Percentiles rank a stretch among this genome's conserved stretches.
phyloP scores from a whole-genome alignment of 1,140 invertebrate species.

The Drosophila fuyamai region DNA sequence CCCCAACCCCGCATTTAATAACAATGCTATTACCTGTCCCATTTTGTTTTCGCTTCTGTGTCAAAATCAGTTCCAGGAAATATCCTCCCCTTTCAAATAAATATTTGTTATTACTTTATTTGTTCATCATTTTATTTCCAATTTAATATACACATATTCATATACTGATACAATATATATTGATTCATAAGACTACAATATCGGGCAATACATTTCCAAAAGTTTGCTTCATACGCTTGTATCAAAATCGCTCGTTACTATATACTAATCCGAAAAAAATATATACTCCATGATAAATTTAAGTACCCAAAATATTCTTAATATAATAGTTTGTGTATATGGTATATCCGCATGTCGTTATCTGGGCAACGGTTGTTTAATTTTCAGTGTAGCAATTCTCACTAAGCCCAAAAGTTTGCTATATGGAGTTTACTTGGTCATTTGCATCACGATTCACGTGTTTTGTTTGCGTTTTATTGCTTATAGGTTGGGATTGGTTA shows the following conservation, averaged over 20 bases:
- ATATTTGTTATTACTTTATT: neutral
- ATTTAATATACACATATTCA: slow-evolving; percentile 22
- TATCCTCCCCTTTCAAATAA: neutral
- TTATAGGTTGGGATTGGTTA: slow-evolving; percentile 44
- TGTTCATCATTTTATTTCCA: slow-evolving; percentile 27
- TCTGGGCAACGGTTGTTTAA: neutral
- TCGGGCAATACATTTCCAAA: slow-evolving; percentile 34
- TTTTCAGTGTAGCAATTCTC: slow-evolving; percentile 4
- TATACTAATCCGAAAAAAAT: slow-evolving; percentile 9
- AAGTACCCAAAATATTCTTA: slow-evolving; percentile 40
- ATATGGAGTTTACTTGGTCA: slow-evolving; percentile 9
- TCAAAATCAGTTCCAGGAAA: neutral
- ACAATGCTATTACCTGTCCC: neutral
- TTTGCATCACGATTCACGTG: neutral
- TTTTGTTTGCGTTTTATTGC: slow-evolving; percentile 35
- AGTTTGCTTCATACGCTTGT: slow-evolving; percentile 14
- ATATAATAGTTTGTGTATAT: slow-evolving; percentile 15
- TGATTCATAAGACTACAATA: slow-evolving; percentile 31
- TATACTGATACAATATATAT: slow-evolving; percentile 22
- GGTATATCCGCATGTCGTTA: slow-evolving; percentile 19
- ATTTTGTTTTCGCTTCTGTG: neutral
- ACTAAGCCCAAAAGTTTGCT: slow-evolving; percentile 31
- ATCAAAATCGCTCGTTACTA: slow-evolving; percentile 25
- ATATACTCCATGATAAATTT: slow-evolving; percentile 3
- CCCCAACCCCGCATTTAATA: no score